phyloP scores from a whole-genome alignment of 2,113 vertebrate species.

The Synodontis membranacea region DNA sequence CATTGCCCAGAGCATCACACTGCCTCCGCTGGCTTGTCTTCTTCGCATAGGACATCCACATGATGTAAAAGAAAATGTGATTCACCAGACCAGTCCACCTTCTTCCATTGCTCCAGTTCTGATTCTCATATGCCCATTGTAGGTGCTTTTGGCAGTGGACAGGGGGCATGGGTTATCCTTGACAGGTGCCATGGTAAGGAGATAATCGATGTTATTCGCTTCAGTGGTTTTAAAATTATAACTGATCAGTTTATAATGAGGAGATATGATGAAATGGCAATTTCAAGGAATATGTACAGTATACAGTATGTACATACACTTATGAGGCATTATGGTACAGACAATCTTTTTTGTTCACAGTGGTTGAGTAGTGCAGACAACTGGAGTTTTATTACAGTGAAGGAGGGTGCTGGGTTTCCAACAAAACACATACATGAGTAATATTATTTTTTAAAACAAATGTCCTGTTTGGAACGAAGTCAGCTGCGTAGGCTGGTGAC shows the following conservation, averaged over 20 bases:
- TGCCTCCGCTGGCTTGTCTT: too few relatives aligned
- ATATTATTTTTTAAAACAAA: neutral
- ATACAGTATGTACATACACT: neutral
- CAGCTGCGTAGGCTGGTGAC: neutral
- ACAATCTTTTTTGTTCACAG: neutral
- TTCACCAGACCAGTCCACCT: too few relatives aligned
- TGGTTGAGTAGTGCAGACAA: neutral
- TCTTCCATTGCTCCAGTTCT: too few relatives aligned
- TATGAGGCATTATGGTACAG: neutral
- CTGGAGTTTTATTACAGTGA: neutral
- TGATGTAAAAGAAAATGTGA: too few relatives aligned
- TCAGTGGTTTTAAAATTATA: neutral
- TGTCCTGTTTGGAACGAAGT: neutral
- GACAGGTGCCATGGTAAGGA: too few relatives aligned
- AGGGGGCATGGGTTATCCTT: too few relatives aligned
- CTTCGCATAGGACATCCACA: too few relatives aligned
- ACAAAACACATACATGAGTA: neutral
- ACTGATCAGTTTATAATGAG: neutral
- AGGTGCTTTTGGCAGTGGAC: too few relatives aligned
- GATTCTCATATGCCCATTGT: too few relatives aligned
- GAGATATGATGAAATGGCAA: neutral
- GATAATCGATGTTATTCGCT: too few relatives aligned
- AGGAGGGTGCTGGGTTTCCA: neutral
- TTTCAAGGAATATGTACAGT: neutral
- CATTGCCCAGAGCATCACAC: too few relatives aligned